phyloP scores from a whole-genome alignment of 1,140 invertebrate genomes.

The Maconellicoccus hirsutus region DNA sequence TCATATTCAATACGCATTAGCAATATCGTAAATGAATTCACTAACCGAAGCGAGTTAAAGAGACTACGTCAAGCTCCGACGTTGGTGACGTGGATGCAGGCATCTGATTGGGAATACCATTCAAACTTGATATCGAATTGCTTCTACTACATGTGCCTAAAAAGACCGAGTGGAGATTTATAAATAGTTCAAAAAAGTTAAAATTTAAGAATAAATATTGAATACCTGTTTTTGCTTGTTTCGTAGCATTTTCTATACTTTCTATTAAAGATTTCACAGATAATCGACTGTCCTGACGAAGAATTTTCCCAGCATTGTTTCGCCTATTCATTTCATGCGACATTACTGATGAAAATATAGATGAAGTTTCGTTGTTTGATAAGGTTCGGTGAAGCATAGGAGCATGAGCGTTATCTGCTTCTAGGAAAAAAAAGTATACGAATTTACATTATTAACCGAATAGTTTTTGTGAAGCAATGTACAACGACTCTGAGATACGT shows the following conservation, averaged over 20 bases:
- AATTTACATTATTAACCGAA: neutral
- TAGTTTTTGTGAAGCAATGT: too few relatives aligned
- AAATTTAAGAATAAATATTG: too few relatives aligned
- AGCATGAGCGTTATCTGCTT: neutral
- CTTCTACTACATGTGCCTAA: conserved; percentile 37
- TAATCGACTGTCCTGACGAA: conserved; percentile 59
- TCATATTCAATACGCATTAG: neutral
- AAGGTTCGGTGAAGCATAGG: conserved; percentile 23
- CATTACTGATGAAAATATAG: conserved; percentile 27
- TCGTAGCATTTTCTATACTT: conserved; percentile 78
- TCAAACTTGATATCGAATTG: conserved; percentile 44
- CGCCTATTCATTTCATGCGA: conserved; percentile 35
- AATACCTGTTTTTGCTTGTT: conserved; percentile 58
- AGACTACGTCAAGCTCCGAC: neutral
- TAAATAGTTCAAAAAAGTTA: too few relatives aligned
- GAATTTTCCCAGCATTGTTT: conserved; percentile 38
- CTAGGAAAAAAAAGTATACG: neutral
- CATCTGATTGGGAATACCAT: conserved; percentile 36
- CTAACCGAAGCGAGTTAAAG: neutral
- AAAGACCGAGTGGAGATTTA: too few relatives aligned
- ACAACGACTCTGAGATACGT: neutral
- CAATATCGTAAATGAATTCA: neutral
- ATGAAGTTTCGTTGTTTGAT: conserved; percentile 24
- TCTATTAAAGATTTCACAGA: conserved; percentile 82
- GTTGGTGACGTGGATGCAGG: conserved; percentile 23